Conservation (phyloP, 2,797 vertebrate species). For the Melanotaenia trifasciata region DNA sequence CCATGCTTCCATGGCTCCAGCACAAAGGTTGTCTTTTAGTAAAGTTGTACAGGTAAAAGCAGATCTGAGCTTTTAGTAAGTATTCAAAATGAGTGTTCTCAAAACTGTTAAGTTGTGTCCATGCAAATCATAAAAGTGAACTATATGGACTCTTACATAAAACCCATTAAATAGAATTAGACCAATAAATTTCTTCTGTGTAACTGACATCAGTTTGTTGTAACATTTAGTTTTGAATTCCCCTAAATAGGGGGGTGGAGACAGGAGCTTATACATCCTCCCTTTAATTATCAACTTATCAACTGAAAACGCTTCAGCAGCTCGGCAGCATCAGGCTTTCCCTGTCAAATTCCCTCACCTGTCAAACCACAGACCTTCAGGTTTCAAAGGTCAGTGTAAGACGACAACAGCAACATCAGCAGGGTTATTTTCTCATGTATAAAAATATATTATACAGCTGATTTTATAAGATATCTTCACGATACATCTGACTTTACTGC, state of each 20-base stretch:
- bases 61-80: slow-evolving; percentile 1
- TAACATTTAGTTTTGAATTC: neutral
- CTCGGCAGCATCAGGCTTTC: neutral
- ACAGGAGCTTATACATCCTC: neutral
- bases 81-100: neutral
- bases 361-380: neutral
- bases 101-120: neutral
- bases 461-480: neutral
- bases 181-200: neutral
- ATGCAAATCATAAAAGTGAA: neutral
- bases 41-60: slow-evolving; percentile 8
- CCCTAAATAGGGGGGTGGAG: neutral
- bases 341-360: neutral
- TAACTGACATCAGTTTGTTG: neutral
- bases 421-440: neutral
- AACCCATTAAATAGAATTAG: neutral
- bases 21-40: slow-evolving; percentile 10
- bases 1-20: slow-evolving; percentile 4
- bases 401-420: neutral
- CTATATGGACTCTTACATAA: neutral
- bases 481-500: neutral
- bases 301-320: neutral
- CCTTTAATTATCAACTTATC: neutral
- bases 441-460: neutral
- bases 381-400: neutral